Conservation (phyloP, 2,888 invertebrate species). For the Cremastinae sp. region DNA sequence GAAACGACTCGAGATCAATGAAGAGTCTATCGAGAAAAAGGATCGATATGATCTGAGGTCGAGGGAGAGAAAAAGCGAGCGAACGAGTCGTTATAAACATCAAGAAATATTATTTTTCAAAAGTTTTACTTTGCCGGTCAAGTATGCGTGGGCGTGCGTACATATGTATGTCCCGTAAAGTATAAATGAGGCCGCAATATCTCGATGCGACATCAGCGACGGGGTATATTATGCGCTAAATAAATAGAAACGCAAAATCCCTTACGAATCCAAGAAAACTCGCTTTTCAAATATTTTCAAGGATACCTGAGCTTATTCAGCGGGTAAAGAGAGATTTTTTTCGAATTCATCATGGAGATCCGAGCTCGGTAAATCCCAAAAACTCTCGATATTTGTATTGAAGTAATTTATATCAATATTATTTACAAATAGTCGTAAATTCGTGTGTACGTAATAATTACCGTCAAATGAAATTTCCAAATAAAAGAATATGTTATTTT, state of each 20-base stretch:
- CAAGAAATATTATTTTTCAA: conserved; percentile 75
- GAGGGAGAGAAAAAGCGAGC: conserved; percentile 55
- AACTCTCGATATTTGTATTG: too few species aligned
- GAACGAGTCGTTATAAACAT: conserved; percentile 55
- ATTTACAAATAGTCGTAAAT: too few species aligned
- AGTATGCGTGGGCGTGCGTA: conserved; percentile 58
- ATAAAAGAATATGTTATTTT: too few species aligned
- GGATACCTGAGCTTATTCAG: not conserved
- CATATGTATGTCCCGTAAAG: conserved; percentile 42
- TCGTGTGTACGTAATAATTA: too few species aligned
- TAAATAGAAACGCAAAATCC: conserved; percentile 29
- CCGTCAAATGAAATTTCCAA: too few species aligned
- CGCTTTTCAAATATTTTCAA: not conserved
- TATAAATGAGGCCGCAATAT: conserved; percentile 74
- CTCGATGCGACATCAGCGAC: conserved; percentile 61
- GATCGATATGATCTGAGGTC: not conserved
- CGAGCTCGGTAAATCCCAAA: too few species aligned
- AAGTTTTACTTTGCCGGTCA: conserved; percentile 71
- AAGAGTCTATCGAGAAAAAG: too few species aligned
- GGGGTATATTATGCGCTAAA: conserved; percentile 22
- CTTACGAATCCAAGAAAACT: conserved; percentile 11
- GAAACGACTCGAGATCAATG: conserved; percentile 59
- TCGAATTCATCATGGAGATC: too few species aligned
- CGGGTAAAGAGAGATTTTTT: not conserved
- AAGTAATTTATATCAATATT: too few species aligned